A percentile compares a stretch with the other conserved stretches of the same genome.
These are phyloP conservation scores for Cardinalis cardinalis DNA, from an alignment of 2,113 vertebrate genomes.

Conservation along the genomic window DNA sequence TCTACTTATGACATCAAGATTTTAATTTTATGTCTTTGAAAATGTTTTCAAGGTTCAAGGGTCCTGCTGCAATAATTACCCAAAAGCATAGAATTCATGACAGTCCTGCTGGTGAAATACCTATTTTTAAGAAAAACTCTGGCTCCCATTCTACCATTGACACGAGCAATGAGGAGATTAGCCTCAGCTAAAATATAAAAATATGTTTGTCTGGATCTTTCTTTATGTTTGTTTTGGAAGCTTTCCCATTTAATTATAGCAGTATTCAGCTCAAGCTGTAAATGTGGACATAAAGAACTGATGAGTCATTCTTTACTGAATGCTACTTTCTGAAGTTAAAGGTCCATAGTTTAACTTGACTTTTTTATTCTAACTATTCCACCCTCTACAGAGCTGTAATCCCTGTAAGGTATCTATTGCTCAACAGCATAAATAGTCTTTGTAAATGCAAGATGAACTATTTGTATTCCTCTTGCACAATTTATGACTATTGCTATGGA, in stretches of 20 bases:
- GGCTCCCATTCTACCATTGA: not conserved
- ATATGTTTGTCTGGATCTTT: not conserved
- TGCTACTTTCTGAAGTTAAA: not conserved
- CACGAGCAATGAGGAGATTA: not conserved
- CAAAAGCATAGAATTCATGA: not conserved
- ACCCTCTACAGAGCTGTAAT: not conserved
- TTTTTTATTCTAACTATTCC: not conserved
- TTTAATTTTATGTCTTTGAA: not conserved
- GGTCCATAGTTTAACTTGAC: not conserved
- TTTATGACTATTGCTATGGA: not conserved
- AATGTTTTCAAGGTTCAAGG: not conserved
- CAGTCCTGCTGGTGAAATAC: not conserved
- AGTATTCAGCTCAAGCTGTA: not conserved
- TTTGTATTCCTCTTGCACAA: not conserved
- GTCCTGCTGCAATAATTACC: not conserved
- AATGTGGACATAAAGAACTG: not conserved
- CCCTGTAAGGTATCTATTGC: not conserved
- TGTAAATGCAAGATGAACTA: not conserved
- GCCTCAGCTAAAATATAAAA: not conserved
- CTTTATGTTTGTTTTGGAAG: not conserved
- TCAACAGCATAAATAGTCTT: not conserved
- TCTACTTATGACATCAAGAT: not conserved
- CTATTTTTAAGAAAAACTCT: not conserved
- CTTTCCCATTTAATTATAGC: not conserved
- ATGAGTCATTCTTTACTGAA: not conserved